phyloP scores from a whole-genome alignment of 2,113 vertebrate genomes.

The Pluvianellus socialis region DNA sequence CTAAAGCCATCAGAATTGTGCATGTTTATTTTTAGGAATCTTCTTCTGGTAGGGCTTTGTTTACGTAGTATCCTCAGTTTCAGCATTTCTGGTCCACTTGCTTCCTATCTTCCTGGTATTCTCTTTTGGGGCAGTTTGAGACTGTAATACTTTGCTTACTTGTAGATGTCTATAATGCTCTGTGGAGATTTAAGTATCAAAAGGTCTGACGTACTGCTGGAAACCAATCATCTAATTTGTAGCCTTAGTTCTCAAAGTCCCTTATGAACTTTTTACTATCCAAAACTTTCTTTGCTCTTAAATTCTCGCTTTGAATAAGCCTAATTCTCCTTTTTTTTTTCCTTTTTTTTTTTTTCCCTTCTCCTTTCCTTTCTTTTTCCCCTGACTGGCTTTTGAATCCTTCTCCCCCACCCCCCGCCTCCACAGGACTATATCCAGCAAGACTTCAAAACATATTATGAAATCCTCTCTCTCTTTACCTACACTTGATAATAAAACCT shows the following conservation, averaged over 20 bases:
- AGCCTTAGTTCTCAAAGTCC: neutral
- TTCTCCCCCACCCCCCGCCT: neutral
- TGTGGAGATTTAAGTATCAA: neutral
- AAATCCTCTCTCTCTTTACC: conserved; percentile 11
- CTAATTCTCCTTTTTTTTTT: neutral
- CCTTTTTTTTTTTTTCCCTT: neutral
- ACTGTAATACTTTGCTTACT: neutral
- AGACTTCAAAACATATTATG: neutral
- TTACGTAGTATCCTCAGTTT: neutral
- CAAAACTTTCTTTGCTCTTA: neutral
- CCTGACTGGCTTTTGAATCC: neutral
- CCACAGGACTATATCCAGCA: neutral
- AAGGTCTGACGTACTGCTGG: neutral
- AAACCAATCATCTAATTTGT: neutral
- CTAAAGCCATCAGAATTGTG: neutral
- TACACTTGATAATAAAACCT: conserved; percentile 24
- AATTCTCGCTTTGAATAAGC: neutral
- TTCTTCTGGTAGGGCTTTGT: neutral
- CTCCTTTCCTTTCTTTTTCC: neutral
- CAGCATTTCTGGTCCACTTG: neutral
- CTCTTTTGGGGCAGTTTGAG: neutral
- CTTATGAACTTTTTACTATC: neutral
- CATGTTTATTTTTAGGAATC: neutral
- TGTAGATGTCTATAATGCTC: neutral
- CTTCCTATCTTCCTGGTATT: neutral